A percentile compares a stretch with the other conserved stretches of the same genome.
Evolutionary conservation across 2,113 vertebrate species (phyloP).

Genomic region (Pachycephala philippinensis): DNA sequence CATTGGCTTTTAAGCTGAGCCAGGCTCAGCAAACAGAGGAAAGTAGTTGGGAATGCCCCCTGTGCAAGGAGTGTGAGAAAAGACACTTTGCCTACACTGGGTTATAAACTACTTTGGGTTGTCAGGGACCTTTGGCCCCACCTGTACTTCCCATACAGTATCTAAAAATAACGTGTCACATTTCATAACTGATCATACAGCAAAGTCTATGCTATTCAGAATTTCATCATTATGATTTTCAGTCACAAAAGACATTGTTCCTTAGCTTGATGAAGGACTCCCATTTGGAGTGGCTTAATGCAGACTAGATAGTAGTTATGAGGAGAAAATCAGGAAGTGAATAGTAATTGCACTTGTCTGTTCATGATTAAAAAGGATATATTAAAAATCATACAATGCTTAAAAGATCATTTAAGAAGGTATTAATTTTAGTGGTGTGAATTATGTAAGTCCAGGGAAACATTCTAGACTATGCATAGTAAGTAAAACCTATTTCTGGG

Average conservation of each 20-base stretch:
- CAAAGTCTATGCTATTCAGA: background rate
- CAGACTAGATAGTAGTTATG: background rate
- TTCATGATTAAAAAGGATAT: slow-evolving; percentile 14
- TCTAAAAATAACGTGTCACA: background rate
- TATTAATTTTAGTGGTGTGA: background rate
- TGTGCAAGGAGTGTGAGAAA: background rate
- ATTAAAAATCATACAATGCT: slow-evolving; percentile 3
- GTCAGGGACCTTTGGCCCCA: background rate
- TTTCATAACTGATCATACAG: background rate
- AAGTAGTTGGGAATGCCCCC: background rate
- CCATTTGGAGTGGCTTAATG: background rate
- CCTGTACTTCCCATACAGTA: background rate
- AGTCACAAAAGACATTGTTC: background rate
- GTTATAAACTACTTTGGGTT: background rate
- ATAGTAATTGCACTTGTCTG: background rate
- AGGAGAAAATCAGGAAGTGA: background rate
- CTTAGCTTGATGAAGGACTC: background rate
- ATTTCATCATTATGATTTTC: background rate
- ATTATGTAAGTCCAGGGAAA: slow-evolving; percentile 14
- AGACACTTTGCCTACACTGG: background rate
- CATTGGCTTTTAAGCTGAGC: background rate
- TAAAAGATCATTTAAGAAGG: slow-evolving; percentile 3
- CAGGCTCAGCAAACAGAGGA: background rate
- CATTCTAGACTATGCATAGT: background rate
- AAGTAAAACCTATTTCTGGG: background rate